Percentiles rank a stretch among this genome's conserved stretches.
These are phyloP conservation scores for Coremacera marginata DNA, from an alignment of 2,888 invertebrate species.

Conservation along the genomic window DNA sequence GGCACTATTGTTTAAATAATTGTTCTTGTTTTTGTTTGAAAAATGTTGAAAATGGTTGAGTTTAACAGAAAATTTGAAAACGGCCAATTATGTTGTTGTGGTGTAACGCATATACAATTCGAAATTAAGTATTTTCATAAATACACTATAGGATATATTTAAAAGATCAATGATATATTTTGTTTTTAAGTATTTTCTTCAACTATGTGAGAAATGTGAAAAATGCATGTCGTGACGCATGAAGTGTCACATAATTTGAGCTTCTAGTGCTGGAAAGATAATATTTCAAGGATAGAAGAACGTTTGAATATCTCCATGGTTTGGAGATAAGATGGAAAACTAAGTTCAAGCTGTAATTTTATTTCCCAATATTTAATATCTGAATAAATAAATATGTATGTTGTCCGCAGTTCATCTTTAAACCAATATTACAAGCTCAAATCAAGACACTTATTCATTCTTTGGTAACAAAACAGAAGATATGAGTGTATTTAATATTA, in stretches of 20 bases:
- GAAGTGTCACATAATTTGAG: too few species aligned
- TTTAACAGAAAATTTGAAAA: conserved; percentile 30
- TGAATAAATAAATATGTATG: too few species aligned
- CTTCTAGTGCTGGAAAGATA: too few species aligned
- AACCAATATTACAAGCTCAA: too few species aligned
- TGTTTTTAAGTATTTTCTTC: background rate
- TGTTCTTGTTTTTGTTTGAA: conserved; percentile 46
- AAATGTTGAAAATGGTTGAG: conserved; percentile 32
- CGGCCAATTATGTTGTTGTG: conserved; percentile 49
- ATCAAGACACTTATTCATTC: background rate
- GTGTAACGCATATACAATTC: conserved; percentile 42
- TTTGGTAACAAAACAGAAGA: background rate
- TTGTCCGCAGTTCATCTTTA: too few species aligned
- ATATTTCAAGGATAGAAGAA: too few species aligned
- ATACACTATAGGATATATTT: background rate
- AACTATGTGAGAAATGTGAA: too few species aligned
- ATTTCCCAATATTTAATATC: too few species aligned
- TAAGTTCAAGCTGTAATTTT: too few species aligned
- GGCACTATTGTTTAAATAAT: conserved; percentile 69
- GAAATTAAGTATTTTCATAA: conserved; percentile 26
- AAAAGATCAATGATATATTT: background rate
- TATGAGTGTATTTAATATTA: conserved; percentile 26
- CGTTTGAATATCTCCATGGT: too few species aligned
- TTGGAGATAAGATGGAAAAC: too few species aligned
- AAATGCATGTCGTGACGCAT: too few species aligned